phyloP scores from a whole-genome alignment of 2,888 invertebrate species.

The Laspeyria flexula region DNA sequence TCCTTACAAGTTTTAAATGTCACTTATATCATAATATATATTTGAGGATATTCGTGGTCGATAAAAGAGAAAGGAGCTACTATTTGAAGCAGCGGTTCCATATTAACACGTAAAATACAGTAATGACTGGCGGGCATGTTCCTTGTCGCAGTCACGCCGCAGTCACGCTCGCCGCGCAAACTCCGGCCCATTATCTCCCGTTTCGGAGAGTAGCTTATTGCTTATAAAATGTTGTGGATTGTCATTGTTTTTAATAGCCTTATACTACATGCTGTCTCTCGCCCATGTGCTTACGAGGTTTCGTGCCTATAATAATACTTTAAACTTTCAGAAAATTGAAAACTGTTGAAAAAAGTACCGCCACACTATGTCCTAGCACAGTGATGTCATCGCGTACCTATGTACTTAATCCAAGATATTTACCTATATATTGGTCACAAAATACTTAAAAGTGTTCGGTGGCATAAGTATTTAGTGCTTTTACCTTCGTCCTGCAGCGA shows the following conservation, averaged over 20 bases:
- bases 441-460: too few species aligned
- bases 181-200: constrained; percentile 70
- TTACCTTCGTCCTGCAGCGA: constrained; percentile 89
- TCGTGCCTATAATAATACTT: too few species aligned
- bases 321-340: too few species aligned
- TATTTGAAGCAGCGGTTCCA: constrained; percentile 40
- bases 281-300: too few species aligned
- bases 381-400: too few species aligned
- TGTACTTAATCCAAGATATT: too few species aligned
- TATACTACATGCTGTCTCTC: constrained; percentile 11
- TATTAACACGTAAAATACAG: constrained; percentile 51
- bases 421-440: too few species aligned
- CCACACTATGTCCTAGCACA: too few species aligned
- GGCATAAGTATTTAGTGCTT: too few species aligned
- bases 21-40: too few species aligned
- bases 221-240: constrained; percentile 34
- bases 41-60: constrained; percentile 27
- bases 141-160: constrained; percentile 64
- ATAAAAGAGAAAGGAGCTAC: constrained; percentile 41
- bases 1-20: too few species aligned
- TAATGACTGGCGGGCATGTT: constrained; percentile 52
- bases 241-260: constrained; percentile 36
- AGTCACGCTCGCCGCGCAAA: constrained; percentile 61
- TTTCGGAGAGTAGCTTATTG: constrained; percentile 58
- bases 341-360: too few species aligned